These are phyloP conservation scores for Thermophis baileyi DNA, from an alignment of 2,113 vertebrate species.

Conservation along the genomic window DNA sequence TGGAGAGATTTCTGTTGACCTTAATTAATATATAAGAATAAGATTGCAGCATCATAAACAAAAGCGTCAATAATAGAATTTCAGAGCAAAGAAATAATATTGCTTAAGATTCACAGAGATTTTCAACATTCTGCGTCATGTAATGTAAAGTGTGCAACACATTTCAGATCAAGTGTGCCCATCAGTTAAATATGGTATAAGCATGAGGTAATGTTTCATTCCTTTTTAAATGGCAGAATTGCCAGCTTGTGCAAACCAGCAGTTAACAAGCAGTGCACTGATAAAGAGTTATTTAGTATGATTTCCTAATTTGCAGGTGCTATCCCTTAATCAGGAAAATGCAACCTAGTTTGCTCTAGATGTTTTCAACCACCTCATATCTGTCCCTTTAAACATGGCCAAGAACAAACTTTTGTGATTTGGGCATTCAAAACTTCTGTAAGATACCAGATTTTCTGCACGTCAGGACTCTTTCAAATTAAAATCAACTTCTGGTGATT, in stretches of 20 bases:
- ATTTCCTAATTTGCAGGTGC: constrained; percentile 4
- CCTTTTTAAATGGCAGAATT: background rate
- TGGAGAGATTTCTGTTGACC: background rate
- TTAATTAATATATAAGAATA: background rate
- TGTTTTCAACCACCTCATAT: background rate
- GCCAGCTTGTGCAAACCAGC: background rate
- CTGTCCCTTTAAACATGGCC: background rate
- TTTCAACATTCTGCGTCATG: background rate
- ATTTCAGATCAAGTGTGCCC: background rate
- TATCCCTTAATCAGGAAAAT: background rate
- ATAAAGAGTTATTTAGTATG: background rate
- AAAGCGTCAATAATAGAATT: background rate
- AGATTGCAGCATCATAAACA: background rate
- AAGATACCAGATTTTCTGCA: background rate
- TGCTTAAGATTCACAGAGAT: background rate
- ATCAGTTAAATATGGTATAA: background rate
- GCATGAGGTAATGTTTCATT: background rate
- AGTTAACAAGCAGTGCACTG: background rate
- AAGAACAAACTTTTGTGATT: background rate
- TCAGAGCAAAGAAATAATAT: background rate
- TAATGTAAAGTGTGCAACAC: background rate
- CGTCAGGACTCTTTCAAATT: background rate
- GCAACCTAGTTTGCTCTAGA: background rate
- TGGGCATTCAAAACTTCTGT: background rate
- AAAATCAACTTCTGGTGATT: background rate